A percentile compares a stretch with the other conserved stretches of the same genome.
These are phyloP conservation scores for Agelastica alni DNA, from an alignment of 2,888 invertebrate species.

Conservation along the genomic window DNA sequence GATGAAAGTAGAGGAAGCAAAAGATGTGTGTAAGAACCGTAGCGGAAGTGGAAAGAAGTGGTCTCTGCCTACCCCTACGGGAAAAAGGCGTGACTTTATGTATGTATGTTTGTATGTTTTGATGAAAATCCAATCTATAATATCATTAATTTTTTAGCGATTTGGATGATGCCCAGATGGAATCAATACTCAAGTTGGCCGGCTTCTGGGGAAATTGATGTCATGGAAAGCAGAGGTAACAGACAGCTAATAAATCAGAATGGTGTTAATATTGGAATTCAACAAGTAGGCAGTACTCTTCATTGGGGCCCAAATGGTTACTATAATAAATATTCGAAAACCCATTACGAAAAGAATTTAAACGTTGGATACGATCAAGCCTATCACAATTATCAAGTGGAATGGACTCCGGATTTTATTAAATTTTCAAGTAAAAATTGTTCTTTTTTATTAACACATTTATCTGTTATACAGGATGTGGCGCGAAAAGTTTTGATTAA, in stretches of 20 bases:
- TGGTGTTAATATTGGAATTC: conserved; percentile 59
- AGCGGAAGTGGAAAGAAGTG: too few species aligned
- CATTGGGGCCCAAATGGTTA: conserved; percentile 68
- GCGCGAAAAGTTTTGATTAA: too few species aligned
- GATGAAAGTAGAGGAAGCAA: too few species aligned
- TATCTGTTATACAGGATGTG: too few species aligned
- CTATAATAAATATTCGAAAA: conserved; percentile 56
- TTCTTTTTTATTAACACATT: too few species aligned
- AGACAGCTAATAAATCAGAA: conserved; percentile 45
- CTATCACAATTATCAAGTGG: conserved; percentile 69
- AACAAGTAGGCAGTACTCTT: conserved; percentile 65
- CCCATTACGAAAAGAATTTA: conserved; percentile 57
- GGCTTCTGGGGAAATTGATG: conserved; percentile 72
- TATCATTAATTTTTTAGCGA: conserved; percentile 56
- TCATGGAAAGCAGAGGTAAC: conserved; percentile 70
- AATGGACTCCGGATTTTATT: conserved; percentile 66
- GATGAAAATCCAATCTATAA: not conserved
- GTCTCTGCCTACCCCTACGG: too few species aligned
- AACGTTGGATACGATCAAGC: conserved; percentile 59
- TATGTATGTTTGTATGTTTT: not conserved
- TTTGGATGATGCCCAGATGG: conserved; percentile 70
- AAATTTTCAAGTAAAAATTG: conserved; percentile 54
- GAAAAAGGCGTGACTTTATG: too few species aligned
- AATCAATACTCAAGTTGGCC: conserved; percentile 73
- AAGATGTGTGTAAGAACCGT: too few species aligned